Evolutionary conservation across 2,888 invertebrate species (phyloP), one percentile per base, ranked within the genome.

Genomic region (Eristalis arbustorum): DNA sequence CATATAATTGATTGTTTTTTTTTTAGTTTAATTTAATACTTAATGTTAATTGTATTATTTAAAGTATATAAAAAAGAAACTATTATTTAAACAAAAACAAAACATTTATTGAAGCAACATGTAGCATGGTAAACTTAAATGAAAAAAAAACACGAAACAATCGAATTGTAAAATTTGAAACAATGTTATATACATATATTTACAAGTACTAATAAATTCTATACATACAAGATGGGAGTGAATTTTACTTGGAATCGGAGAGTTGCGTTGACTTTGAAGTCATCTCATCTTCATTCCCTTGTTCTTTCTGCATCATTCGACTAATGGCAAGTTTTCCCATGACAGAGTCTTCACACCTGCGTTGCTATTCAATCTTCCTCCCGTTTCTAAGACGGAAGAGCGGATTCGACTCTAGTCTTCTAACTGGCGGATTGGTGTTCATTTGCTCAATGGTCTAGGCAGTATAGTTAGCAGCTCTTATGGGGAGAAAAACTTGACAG

Each of bases 181-280:
- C 61, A 77, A 78, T 83, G 87, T 83, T 87, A 77, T 81, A 87
- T 82, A 49, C 49, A 49, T 49, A 83, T 87, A 87, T 87, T 87
- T 87, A 87, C 87, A 87, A 87, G 61, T 87, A 83, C 78, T 87
- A 87, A 87, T 87, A 83, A 87, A 87, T 72, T 83, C 83, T 83
- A 79, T 83, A 87, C 83, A 83, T 79, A 71, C 68, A 82, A 80
- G 57, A 59, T 42, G 23, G n/a, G 14, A 37, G 49, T 59, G 3
- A 34, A 25, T 25, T 14, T 67, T 40, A 28, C 23, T 31, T 28
- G 14, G 8, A 1, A 25, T 11, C n/a, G 1, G 18, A 18, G 14
- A 49, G 49, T 49, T n/a, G 2, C 6, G 6, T 1, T 2, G 11
- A n/a, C n/a, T n/a, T n/a, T n/a, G n/a, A n/a, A n/a, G n/a, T n/a